These are phyloP conservation scores for Astreopora myriophthalma DNA, from an alignment of 64 coral and sea anemone genomes.

Conservation along the genomic window DNA sequence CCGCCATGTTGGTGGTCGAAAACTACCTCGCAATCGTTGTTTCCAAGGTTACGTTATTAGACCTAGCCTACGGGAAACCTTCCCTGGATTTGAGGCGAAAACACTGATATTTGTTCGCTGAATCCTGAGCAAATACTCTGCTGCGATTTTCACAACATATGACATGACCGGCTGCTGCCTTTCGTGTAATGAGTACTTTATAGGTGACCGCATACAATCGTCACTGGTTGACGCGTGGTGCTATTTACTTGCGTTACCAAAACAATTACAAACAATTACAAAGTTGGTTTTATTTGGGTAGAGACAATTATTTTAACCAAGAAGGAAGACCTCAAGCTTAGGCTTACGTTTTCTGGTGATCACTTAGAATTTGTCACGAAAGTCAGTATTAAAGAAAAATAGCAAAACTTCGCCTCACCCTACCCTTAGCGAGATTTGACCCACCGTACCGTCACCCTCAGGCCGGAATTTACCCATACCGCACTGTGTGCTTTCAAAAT, in stretches of 20 bases:
- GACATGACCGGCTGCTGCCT: background rate
- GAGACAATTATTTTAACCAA: background rate
- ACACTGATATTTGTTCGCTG: background rate
- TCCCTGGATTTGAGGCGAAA: background rate
- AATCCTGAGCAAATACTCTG: background rate
- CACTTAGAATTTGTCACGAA: background rate
- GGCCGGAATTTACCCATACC: background rate
- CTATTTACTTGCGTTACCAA: slow-evolving; percentile 22
- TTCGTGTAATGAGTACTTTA: too few relatives aligned
- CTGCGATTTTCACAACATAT: background rate
- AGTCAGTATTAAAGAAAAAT: slow-evolving; percentile 2
- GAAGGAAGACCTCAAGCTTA: background rate
- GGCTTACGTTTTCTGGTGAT: background rate
- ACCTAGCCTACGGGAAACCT: background rate
- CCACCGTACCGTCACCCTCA: too few relatives aligned
- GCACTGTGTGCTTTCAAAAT: slow-evolving; percentile 2
- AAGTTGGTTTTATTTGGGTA: too few relatives aligned
- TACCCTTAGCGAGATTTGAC: background rate
- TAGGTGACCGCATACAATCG: too few relatives aligned
- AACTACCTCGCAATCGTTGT: background rate
- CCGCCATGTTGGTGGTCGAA: slow-evolving; percentile 64
- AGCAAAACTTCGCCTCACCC: background rate
- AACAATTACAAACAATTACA: background rate
- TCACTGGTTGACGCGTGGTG: too few relatives aligned
- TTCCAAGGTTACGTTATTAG: slow-evolving; percentile 3